phyloP scores from a whole-genome alignment of 2,113 vertebrate genomes.

The Platichthys flesus region DNA sequence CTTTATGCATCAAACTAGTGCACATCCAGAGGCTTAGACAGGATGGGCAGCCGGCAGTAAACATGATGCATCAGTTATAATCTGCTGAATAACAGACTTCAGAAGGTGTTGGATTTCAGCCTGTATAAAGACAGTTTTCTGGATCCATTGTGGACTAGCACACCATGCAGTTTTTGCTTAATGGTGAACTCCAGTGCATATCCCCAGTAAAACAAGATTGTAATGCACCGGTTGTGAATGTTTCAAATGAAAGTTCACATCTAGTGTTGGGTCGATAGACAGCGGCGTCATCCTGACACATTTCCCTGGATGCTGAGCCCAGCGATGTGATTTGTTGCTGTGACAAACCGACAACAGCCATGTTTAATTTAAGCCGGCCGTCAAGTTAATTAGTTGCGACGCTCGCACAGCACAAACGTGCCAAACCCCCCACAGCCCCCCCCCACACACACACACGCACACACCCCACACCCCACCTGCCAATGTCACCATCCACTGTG shows the following conservation, averaged over 20 bases:
- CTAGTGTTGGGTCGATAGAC: background rate
- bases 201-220: background rate
- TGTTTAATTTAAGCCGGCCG: background rate
- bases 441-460: background rate
- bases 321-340: background rate
- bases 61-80: conserved; percentile 25
- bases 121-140: background rate
- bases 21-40: background rate
- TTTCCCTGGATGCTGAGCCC: background rate
- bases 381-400: background rate
- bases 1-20: background rate
- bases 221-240: background rate
- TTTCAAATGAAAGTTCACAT: background rate
- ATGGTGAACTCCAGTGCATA: too few species aligned
- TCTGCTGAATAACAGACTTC: conserved; percentile 12
- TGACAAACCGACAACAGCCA: background rate
- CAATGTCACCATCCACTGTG: background rate
- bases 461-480: background rate
- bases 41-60: background rate
- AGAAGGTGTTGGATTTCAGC: background rate
- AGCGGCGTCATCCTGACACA: background rate
- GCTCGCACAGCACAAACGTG: background rate
- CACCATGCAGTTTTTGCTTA: background rate
- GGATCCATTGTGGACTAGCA: background rate
- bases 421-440: background rate